These are phyloP conservation scores for Platynereis dumerilii DNA, from an alignment of 2,888 invertebrate genomes.

Conservation along the genomic window DNA sequence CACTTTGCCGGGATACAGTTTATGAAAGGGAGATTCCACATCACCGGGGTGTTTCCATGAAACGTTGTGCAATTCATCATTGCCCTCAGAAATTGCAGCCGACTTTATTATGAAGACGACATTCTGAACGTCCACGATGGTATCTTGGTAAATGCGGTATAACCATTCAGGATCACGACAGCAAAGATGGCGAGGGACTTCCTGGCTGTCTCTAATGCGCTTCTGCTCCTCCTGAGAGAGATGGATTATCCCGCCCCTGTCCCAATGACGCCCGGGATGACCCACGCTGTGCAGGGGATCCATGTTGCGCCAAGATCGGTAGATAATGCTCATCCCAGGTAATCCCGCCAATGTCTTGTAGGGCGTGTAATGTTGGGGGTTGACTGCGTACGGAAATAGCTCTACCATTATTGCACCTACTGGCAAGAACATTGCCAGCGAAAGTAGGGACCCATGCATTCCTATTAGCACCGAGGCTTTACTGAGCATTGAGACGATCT, in stretches of 20 bases:
- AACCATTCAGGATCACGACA: slow-evolving; percentile 66
- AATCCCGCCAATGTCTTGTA: slow-evolving; percentile 62
- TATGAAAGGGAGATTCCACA: too few species aligned
- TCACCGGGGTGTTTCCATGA: too few species aligned
- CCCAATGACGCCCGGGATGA: slow-evolving; percentile 60
- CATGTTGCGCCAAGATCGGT: slow-evolving; percentile 63
- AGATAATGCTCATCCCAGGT: slow-evolving; percentile 56
- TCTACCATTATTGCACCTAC: slow-evolving; percentile 63
- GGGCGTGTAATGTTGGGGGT: slow-evolving; percentile 64
- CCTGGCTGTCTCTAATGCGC: slow-evolving; percentile 48
- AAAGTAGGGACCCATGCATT: slow-evolving; percentile 65
- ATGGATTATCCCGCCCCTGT: slow-evolving; percentile 64
- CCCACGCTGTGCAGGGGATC: slow-evolving; percentile 50
- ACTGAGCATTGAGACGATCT: slow-evolving; percentile 49
- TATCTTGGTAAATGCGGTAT: slow-evolving; percentile 67
- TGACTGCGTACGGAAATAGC: slow-evolving; percentile 66
- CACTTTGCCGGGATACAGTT: slow-evolving; percentile 20
- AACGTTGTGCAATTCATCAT: too few species aligned
- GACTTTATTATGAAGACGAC: slow-evolving; percentile 40
- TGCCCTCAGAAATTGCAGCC: slow-evolving; percentile 12
- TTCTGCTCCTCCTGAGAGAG: slow-evolving; percentile 52
- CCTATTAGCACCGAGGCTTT: slow-evolving; percentile 57
- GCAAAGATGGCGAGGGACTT: slow-evolving; percentile 64
- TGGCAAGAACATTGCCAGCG: slow-evolving; percentile 63
- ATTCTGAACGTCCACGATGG: slow-evolving; percentile 56